Base-by-base conservation (phyloP, 2,888 invertebrate species). In the Eutolmus rufibarbis region DNA sequence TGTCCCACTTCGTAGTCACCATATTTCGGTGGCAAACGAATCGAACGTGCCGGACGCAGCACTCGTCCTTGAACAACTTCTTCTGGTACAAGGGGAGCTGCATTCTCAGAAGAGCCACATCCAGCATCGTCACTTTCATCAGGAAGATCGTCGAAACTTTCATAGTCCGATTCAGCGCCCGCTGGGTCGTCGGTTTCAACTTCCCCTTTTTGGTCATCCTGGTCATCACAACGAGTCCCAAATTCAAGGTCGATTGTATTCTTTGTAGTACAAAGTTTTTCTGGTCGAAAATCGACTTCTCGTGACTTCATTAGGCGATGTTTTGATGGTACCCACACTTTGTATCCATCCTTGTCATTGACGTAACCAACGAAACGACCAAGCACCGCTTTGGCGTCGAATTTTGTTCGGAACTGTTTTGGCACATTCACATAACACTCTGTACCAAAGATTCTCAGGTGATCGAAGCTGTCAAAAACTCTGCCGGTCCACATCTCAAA, bases 271-370 rank as follows among this genome's bases (percentile, higher is more conserved):
- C 23, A 74, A 23, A 74, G 31, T 74, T 74, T 74, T 74, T 74
- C 74, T 2, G 74, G 74, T 4, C 74, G 77, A 77, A 77, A 77
- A 77, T 77, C 77, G 34, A 77, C 77, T n/a, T 77, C 37, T 31
- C 77, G 77, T 77, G 77, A 77, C n/a, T 37, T 77, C 77, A 77
- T 77, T 4, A 77, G n/a, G 37, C 77, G 77, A 77, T 34, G 31
- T n/a, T 77, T 77, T 31, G 77, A 77, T 37, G 77, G 77, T 77
- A 77, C n/a, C 77, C 77, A 77, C 77, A 77, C 77, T 77, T 77
- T 77, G 37, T 77, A 77, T 37, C 77, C 77, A 37, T 77, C 77
- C 77, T 31, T 77, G 37, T 77, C 40, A 14, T 77, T 77, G 12
- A 77, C 77, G 77, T 77, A 77, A 74, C 37, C 37, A 37, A 37